Conservation (phyloP, 2,113 vertebrate genomes). For the Rhizomys pruinosus region DNA sequence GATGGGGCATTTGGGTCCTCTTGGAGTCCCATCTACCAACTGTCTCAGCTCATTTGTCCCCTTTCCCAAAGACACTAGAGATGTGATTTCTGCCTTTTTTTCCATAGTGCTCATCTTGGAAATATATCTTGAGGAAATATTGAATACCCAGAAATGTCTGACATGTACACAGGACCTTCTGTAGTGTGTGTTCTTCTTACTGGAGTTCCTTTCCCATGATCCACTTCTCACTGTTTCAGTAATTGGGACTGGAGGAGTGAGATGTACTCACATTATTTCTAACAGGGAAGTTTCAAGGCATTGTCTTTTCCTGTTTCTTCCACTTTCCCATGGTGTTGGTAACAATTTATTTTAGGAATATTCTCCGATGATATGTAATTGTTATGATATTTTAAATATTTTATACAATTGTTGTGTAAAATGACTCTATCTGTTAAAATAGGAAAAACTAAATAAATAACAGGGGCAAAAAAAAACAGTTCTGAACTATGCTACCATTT, state of each 20-base stretch:
- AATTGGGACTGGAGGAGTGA: too few relatives aligned
- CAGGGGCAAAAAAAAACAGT: neutral
- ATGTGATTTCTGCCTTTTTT: neutral
- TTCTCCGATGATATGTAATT: neutral
- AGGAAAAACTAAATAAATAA: neutral
- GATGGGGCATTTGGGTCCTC: neutral
- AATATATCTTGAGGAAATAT: neutral
- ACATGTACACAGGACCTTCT: neutral
- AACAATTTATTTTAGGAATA: neutral
- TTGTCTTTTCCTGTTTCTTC: neutral
- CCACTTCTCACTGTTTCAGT: too few relatives aligned
- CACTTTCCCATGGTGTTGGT: too few relatives aligned
- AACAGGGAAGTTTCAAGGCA: neutral
- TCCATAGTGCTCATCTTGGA: too few relatives aligned
- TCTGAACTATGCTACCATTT: neutral
- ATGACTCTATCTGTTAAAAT: neutral
- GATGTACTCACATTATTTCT: too few relatives aligned
- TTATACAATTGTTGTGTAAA: neutral
- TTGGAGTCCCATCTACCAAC: neutral
- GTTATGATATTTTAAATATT: neutral
- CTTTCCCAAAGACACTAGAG: neutral
- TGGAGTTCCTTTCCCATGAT: too few relatives aligned
- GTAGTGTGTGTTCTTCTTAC: neutral
- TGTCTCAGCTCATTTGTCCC: neutral
- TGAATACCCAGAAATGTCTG: neutral